Base-by-base conservation (phyloP, 2,113 vertebrate genomes). In the Hypocryptadius cinnamomeus region DNA sequence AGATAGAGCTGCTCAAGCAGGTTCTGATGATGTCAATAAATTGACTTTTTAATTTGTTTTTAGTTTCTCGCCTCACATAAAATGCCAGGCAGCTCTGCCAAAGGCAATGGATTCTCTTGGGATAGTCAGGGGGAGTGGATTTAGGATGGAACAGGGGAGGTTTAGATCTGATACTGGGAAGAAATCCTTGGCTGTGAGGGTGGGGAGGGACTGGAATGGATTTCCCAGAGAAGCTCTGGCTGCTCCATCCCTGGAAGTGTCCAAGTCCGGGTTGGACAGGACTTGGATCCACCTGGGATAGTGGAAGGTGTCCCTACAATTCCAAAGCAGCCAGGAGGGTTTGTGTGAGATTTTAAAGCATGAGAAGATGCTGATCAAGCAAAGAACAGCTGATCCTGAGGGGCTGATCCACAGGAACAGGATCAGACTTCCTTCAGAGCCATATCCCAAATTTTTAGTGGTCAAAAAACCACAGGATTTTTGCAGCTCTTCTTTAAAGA, bases 371-470 rank as follows among this genome's bases (percentile, higher is more conserved):
- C 1, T 7, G 18, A 16, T 37, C 9, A 24, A 14, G 11, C 15
- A 42, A 23, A 56, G 19, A 87, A 7, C 35, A 39, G n/a, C 35
- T 40, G 27, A 78, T 8, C 15, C 6, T 2, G 33, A 85, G 51
- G 35, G 15, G 3, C 20, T 40, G 23, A 17, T 47, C 15, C 1
- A 1, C 21, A 6, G n/a, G 28, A 76, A 42, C 2, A 3, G 0
- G 25, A 28, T 5, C 54, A 51, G 19, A 66, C 1, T 66, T 27
- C 15, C 12, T 78, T 14, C 51, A 30, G 11, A 69, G 18, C 31
- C 14, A 3, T 3, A 3, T 35, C 35, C 23, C 45, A 65, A 0
- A 10, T 8, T 3, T 72, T 14, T 5, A 25, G 9, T 10, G 6
- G 5, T 53, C 30, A 37, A 25, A 61, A 63, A n/a, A 1, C 3